A percentile compares a stretch with the other conserved stretches of the same genome.
These are phyloP conservation scores for Cephus runcator DNA, from an alignment of 2,888 invertebrate genomes.

Conservation along the genomic window DNA sequence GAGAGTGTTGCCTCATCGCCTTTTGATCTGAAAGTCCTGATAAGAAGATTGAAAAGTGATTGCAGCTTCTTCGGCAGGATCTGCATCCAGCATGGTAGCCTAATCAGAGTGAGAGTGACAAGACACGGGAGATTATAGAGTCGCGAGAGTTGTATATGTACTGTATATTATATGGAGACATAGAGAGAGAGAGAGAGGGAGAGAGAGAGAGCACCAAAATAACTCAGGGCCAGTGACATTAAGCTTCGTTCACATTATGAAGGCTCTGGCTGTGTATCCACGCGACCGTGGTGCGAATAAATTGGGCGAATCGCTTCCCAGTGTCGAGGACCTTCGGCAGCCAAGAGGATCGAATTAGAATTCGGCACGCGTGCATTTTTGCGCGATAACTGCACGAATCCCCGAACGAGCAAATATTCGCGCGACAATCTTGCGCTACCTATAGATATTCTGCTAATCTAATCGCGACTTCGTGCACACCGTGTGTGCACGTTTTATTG, in stretches of 20 bases:
- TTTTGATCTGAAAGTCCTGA: neutral
- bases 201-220: neutral
- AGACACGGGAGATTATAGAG: neutral
- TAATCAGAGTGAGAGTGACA: neutral
- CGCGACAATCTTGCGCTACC: neutral
- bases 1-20: neutral
- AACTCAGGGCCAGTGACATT: conserved; percentile 6
- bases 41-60: neutral
- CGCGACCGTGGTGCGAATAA: conserved; percentile 30
- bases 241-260: neutral
- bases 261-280: conserved; percentile 23
- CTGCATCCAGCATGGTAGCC: neutral
- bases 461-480: neutral
- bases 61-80: neutral
- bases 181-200: neutral
- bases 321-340: conserved; percentile 30
- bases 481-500: neutral
- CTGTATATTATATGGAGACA: no score
- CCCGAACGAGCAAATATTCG: neutral
- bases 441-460: neutral
- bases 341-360: conserved; percentile 10
- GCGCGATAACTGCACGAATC: neutral
- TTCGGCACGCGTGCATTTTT: neutral
- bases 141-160: neutral
- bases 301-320: conserved; percentile 27